phyloP scores from a whole-genome alignment of 2,797 vertebrate genomes.

The Melanotaenia boesemani region DNA sequence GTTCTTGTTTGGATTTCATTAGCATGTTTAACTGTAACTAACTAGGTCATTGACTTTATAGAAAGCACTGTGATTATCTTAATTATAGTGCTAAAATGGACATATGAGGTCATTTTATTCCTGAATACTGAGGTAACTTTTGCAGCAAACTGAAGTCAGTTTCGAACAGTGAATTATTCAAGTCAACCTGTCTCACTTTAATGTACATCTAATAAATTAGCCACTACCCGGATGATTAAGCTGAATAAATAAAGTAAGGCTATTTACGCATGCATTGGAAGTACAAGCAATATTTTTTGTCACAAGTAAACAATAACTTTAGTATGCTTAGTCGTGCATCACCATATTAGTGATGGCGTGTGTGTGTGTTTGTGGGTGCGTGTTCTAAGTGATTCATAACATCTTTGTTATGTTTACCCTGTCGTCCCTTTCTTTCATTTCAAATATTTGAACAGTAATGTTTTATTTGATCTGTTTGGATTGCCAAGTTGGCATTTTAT shows the following conservation, averaged over 20 bases:
- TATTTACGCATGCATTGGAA: background rate
- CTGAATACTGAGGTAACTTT: background rate
- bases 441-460: too few relatives aligned
- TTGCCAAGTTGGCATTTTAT: too few relatives aligned
- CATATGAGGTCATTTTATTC: conserved; percentile 5
- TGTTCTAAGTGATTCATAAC: background rate
- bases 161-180: background rate
- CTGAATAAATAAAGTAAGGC: background rate
- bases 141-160: conserved; percentile 1
- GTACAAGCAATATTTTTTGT: background rate
- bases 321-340: background rate
- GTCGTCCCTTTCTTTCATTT: too few relatives aligned
- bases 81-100: conserved; percentile 4
- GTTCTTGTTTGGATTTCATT: conserved; percentile 6
- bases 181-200: conserved; percentile 4
- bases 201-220: background rate
- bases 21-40: background rate
- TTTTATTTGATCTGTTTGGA: too few relatives aligned
- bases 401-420: background rate
- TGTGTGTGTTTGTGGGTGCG: too few relatives aligned
- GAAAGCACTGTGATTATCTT: conserved; percentile 2
- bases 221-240: too few relatives aligned
- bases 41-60: conserved; percentile 5
- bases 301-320: background rate
- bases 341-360: too few relatives aligned